Evolutionary conservation across 2,113 vertebrate genomes (phyloP).

Genomic region (Plecturocebus donacophilus): DNA sequence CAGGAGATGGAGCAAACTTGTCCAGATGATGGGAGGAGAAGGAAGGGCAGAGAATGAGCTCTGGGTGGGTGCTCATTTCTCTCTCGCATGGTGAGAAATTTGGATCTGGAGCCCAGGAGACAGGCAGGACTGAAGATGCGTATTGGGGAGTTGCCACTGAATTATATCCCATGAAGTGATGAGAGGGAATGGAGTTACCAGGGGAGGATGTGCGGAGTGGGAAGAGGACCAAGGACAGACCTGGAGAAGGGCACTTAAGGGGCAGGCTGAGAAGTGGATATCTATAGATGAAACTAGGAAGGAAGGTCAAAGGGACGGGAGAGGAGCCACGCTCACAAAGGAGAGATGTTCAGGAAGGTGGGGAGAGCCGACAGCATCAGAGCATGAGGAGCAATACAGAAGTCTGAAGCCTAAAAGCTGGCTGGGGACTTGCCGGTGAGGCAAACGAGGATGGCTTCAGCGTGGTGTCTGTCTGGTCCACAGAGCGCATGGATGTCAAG

Average conservation of each 20-base stretch:
- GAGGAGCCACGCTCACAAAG: not conserved
- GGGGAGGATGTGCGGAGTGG: not conserved
- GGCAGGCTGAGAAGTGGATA: not conserved
- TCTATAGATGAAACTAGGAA: not conserved
- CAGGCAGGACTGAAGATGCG: not conserved
- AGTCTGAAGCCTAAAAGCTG: not conserved
- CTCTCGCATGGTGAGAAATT: not conserved
- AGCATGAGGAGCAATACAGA: rapidly evolving
- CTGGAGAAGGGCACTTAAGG: not conserved
- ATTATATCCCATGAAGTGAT: not conserved
- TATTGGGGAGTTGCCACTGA: not conserved
- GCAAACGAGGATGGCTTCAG: not conserved
- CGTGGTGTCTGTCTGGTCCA: rapidly evolving
- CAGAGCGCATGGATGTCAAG: not conserved
- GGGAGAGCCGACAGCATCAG: not conserved
- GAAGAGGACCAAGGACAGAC: not conserved
- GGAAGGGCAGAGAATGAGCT: not conserved
- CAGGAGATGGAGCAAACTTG: not conserved
- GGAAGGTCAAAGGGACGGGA: not conserved
- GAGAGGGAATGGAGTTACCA: not conserved
- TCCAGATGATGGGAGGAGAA: not conserved
- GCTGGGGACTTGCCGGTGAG: not conserved
- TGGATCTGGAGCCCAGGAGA: not conserved
- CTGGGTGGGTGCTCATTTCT: too few relatives aligned
- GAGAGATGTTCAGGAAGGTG: not conserved